Percentiles rank a stretch among this genome's conserved stretches.
These are phyloP conservation scores for Campoletis raptor DNA, from an alignment of 2,888 invertebrate species.

Conservation along the genomic window DNA sequence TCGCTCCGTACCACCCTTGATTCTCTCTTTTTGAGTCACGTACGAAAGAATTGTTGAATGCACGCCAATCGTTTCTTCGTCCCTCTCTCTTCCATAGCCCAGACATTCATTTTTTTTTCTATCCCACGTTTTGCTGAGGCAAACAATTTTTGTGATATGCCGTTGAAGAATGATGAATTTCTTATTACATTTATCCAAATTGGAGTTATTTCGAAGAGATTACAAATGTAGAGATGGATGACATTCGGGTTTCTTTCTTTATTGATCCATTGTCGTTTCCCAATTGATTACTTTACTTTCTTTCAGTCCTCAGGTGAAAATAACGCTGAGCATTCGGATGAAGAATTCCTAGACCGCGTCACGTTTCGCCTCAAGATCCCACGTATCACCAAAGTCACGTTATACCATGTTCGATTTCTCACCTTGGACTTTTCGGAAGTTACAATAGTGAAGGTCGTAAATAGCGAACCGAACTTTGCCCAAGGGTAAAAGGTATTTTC, in stretches of 20 bases:
- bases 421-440: neutral
- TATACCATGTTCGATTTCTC: neutral
- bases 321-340: neutral
- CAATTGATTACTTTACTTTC: neutral
- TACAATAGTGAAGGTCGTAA: neutral
- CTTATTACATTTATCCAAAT: neutral
- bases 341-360: neutral
- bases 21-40: slow-evolving; percentile 23
- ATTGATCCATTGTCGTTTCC: neutral
- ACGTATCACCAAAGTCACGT: neutral
- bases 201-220: neutral
- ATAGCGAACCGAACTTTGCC: neutral
- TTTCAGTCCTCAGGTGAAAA: neutral
- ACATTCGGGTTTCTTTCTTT: neutral
- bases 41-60: slow-evolving; percentile 31
- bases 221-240: neutral
- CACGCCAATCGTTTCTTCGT: slow-evolving; percentile 34
- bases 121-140: neutral
- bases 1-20: neutral
- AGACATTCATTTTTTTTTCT: neutral
- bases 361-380: neutral
- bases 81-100: neutral
- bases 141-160: neutral
- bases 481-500: neutral
- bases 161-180: neutral